Base-by-base conservation (phyloP, 1,140 invertebrate species). In the Zaprionus capensis region DNA sequence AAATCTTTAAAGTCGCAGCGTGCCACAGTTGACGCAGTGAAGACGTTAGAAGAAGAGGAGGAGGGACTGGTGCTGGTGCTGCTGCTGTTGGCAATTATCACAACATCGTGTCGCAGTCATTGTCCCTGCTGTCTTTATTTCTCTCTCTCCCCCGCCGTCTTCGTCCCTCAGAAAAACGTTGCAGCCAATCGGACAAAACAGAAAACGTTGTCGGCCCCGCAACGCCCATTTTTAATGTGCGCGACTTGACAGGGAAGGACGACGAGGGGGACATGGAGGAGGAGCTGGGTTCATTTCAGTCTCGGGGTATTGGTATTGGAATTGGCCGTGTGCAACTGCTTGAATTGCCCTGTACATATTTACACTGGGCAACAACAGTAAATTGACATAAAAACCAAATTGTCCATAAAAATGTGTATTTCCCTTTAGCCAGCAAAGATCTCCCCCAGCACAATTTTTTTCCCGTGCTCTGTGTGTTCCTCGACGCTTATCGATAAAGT, bases 331-430 rank as follows among this genome's bases (percentile, higher is more conserved):
- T 79, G 78, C 69, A 82, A 90, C 85, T 90, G 80, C 81, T 85
- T 90, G 82, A 90, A 90, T 91, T 90, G 88, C 62, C 85, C 85
- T 90, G 79, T 75, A 75, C 72, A 71, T 90, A 81, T 88, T 85
- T 90, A 82, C 85, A 80, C 76, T 80, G 83, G 75, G 81, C 83
- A 80, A 90, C 84, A 88, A 82, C 86, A 90, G 85, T 85, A 90
- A 90, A 90, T 90, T 90, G 85, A 90, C 85, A 90, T 90, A 90
- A 90, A 90, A 90, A 90, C 86, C 85, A 90, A 90, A 90, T 90
- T 90, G 85, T 90, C 85, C 85, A 90, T 90, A 90, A 90, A 90
- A 90, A 85, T 90, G 85, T 90, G 85, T 90, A 91, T 90, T 90
- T 85, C 82, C 86, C 83, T 87, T 83, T 87, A 82, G 82, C 83